Percentiles rank a stretch among this genome's conserved stretches.
Evolutionary conservation across 2,113 vertebrate genomes (phyloP).

Genomic region (Dromaius novaehollandiae): DNA sequence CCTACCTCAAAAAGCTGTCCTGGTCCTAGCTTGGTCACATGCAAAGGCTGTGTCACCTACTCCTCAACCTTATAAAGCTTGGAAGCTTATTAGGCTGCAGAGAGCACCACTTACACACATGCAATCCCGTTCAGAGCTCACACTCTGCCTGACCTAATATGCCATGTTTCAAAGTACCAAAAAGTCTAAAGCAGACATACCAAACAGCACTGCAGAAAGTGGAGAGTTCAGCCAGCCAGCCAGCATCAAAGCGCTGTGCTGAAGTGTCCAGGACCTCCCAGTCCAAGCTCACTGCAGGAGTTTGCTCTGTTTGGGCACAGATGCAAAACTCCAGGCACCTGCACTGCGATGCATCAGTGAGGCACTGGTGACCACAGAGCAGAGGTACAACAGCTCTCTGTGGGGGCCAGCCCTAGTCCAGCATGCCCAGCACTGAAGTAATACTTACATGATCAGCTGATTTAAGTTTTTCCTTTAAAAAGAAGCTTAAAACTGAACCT

Average conservation of each 20-base stretch:
- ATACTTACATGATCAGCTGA: not conserved
- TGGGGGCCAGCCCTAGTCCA: not conserved
- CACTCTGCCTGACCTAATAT: not conserved
- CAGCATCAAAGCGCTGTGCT: not conserved
- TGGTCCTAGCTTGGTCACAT: not conserved
- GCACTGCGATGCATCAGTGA: not conserved
- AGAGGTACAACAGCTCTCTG: not conserved
- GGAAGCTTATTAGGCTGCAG: not conserved
- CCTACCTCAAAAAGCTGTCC: not conserved
- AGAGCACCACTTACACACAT: not conserved
- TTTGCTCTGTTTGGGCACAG: not conserved
- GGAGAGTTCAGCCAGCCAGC: not conserved
- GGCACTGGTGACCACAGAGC: not conserved
- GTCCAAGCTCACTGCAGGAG: not conserved
- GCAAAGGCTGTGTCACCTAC: not conserved
- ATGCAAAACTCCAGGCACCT: not conserved
- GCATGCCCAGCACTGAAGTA: not conserved
- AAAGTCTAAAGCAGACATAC: not conserved
- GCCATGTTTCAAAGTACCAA: not conserved
- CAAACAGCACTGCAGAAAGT: not conserved
- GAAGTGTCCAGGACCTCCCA: not conserved
- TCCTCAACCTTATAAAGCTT: not conserved
- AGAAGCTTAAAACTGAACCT: not conserved
- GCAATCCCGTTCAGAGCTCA: not conserved
- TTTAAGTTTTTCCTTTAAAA: not conserved